Conservation (phyloP, 2,888 invertebrate genomes). For the Labia minor region DNA sequence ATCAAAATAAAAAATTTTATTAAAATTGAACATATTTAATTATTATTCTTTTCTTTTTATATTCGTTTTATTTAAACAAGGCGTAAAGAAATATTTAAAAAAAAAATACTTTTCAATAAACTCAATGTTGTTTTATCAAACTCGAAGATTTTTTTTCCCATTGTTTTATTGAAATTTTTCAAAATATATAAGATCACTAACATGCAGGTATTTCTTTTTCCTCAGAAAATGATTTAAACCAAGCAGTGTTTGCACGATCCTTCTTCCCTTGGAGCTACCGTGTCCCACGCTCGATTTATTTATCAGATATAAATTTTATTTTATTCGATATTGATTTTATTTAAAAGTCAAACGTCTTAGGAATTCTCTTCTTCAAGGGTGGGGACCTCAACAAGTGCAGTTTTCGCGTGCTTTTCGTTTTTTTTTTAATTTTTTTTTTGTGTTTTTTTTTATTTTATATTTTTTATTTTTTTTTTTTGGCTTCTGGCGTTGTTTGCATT, state of each 20-base stretch:
- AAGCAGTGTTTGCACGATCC: neutral
- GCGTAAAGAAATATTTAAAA: too few species aligned
- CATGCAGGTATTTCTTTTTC: slow-evolving; percentile 3
- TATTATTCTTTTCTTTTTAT: too few species aligned
- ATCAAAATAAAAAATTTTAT: too few species aligned
- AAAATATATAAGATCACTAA: neutral
- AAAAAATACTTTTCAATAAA: too few species aligned
- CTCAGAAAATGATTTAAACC: neutral
- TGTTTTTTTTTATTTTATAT: neutral
- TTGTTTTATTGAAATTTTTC: neutral
- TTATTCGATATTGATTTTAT: slow-evolving; percentile 13
- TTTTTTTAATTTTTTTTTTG: neutral
- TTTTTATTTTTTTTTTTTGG: neutral
- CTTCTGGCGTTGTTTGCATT: slow-evolving; percentile 8
- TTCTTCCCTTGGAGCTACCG: slow-evolving; percentile 5
- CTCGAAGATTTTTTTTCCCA: too few species aligned
- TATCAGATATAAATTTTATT: slow-evolving; percentile 1
- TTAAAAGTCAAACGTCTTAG: neutral
- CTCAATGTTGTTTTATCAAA: too few species aligned
- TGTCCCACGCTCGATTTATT: slow-evolving; percentile 13
- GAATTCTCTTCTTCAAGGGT: neutral
- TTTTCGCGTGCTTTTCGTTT: neutral
- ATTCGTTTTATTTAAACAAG: too few species aligned
- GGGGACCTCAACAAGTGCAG: neutral
- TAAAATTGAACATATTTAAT: too few species aligned